Conservation (phyloP, 2,888 invertebrate species). For the Trypoxylon attenuatum region DNA sequence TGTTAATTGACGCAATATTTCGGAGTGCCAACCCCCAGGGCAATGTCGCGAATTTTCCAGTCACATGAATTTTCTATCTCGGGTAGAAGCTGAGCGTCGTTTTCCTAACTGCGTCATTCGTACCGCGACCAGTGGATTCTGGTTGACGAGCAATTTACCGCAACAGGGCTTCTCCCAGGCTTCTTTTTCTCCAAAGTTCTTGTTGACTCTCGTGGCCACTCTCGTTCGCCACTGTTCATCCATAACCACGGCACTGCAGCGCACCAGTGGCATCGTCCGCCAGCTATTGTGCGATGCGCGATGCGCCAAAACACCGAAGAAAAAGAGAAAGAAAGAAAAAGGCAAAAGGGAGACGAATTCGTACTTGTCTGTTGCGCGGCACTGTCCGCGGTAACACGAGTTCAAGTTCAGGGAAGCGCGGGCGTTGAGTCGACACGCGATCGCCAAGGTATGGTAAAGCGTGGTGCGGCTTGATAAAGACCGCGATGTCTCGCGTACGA, state of each 20-base stretch:
- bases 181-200: slow-evolving; percentile 51
- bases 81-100: no score
- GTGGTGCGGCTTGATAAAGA: slow-evolving; percentile 34
- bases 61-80: slow-evolving; percentile 2
- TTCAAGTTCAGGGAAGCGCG: slow-evolving; percentile 64
- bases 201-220: slow-evolving; percentile 45
- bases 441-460: slow-evolving; percentile 5
- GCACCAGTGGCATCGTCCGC: slow-evolving; percentile 40
- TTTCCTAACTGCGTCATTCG: slow-evolving; percentile 29
- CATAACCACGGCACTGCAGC: no score
- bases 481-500: slow-evolving; percentile 26
- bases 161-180: slow-evolving; percentile 24
- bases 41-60: not conserved
- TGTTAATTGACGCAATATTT: no score
- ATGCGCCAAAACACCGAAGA: slow-evolving; percentile 6
- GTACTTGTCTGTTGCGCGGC: slow-evolving; percentile 23
- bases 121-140: slow-evolving; percentile 22
- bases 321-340: not conserved
- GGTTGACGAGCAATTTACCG: slow-evolving; percentile 43
- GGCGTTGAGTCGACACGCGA: slow-evolving; percentile 42
- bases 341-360: slow-evolving; percentile 29
- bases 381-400: slow-evolving; percentile 37
- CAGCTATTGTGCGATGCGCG: slow-evolving; percentile 49
- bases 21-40: no score
- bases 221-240: slow-evolving; percentile 66